Evolutionary conservation across 2,888 invertebrate species (phyloP).

Genomic region (Balanococcus diminutus): DNA sequence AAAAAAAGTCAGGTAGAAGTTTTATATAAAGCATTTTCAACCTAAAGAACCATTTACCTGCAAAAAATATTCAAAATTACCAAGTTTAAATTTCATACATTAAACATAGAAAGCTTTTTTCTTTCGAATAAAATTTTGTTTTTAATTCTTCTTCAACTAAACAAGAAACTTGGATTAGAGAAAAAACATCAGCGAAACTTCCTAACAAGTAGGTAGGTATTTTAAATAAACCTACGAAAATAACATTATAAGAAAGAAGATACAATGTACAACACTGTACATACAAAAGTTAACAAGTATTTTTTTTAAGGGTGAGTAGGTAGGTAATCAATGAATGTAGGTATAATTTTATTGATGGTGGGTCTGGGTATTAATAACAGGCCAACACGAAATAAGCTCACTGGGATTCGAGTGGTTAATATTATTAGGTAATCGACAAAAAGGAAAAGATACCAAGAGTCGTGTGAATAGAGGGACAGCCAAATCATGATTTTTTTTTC

Average conservation of each 20-base stretch:
- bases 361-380: too few species aligned
- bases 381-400: too few species aligned
- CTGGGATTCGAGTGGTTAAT: too few species aligned
- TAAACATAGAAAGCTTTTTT: background rate
- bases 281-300: too few species aligned
- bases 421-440: background rate
- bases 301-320: too few species aligned
- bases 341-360: too few species aligned
- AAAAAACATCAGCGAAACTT: background rate
- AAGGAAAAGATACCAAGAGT: background rate
- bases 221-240: too few species aligned
- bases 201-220: background rate
- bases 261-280: too few species aligned
- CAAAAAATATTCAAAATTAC: background rate
- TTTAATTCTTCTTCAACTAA: background rate
- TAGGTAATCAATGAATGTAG: too few species aligned
- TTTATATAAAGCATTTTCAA: background rate
- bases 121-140: background rate
- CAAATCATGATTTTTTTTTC: background rate
- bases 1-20: background rate
- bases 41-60: background rate
- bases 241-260: background rate
- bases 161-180: too few species aligned
- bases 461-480: background rate
- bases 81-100: background rate